Conservation (phyloP, 2,888 invertebrate genomes). For the Eupithecia tripunctaria region DNA sequence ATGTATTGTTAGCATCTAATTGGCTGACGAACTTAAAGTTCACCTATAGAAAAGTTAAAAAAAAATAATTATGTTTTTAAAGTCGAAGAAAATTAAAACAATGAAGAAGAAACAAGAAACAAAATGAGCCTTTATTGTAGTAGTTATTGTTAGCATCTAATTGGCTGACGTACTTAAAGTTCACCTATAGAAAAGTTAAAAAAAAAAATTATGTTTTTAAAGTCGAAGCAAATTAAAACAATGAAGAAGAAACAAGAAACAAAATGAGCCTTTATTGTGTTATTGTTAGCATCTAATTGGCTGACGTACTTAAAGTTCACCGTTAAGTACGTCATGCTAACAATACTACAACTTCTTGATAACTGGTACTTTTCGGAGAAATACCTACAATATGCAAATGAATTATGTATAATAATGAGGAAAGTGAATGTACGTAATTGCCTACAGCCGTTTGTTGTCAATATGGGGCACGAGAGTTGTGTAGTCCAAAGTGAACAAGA, state of each 20-base stretch:
- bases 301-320: background rate
- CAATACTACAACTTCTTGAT: background rate
- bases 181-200: too few species aligned
- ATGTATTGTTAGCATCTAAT: too few species aligned
- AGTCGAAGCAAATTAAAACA: background rate
- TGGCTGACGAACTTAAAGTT: too few species aligned
- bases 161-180: too few species aligned
- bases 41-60: too few species aligned
- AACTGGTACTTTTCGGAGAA: background rate
- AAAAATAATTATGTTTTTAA: background rate
- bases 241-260: background rate
- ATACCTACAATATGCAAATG: background rate
- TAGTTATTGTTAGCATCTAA: too few species aligned
- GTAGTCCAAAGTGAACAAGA: too few species aligned
- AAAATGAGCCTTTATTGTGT: background rate
- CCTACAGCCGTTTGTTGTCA: background rate
- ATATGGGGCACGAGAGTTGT: background rate
- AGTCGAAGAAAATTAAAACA: too few species aligned
- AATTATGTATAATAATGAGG: background rate
- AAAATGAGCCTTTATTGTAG: too few species aligned
- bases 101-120: too few species aligned
- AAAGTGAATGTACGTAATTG: background rate
- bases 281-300: constrained; percentile 6
- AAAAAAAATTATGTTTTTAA: background rate
- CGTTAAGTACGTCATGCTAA: too few species aligned